A percentile compares a stretch with the other conserved stretches of the same genome.
phyloP scores from a whole-genome alignment of 2,113 vertebrate species.

The Ranitomeya variabilis region DNA sequence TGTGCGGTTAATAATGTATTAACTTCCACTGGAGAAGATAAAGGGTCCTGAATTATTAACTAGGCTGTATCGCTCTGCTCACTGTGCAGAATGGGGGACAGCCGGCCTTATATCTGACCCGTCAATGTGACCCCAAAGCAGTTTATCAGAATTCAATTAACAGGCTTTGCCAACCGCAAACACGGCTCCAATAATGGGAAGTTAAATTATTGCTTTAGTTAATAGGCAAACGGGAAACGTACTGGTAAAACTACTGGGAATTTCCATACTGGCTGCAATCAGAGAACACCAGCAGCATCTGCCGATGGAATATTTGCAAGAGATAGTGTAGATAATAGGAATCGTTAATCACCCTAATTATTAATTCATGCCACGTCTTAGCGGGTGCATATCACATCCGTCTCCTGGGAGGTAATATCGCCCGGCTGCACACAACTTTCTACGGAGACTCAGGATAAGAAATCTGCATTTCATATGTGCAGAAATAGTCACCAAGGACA shows the following conservation, averaged over 20 bases:
- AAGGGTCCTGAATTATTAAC: constrained; percentile 51
- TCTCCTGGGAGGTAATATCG: neutral
- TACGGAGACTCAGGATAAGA: neutral
- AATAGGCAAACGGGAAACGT: constrained; percentile 28
- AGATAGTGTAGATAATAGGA: constrained; percentile 51
- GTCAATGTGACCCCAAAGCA: constrained; percentile 12
- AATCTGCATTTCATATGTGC: neutral
- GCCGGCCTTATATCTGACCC: neutral
- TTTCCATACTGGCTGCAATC: constrained; percentile 13
- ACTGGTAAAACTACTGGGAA: constrained; percentile 24
- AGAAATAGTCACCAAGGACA: neutral
- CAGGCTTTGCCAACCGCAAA: neutral
- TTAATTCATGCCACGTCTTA: constrained; percentile 29
- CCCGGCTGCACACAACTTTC: neutral
- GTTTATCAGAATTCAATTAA: constrained; percentile 51
- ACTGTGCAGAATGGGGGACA: constrained; percentile 1
- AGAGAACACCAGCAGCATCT: neutral
- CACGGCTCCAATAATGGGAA: neutral
- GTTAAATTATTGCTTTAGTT: constrained; percentile 33
- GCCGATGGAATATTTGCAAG: constrained; percentile 27
- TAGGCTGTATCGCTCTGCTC: neutral
- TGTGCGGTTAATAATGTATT: constrained; percentile 47
- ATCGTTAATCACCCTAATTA: constrained; percentile 38
- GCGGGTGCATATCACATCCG: neutral
- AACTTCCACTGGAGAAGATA: constrained; percentile 46